Base-by-base conservation (phyloP, 2,797 vertebrate species). In the Eremophila alpestris region DNA sequence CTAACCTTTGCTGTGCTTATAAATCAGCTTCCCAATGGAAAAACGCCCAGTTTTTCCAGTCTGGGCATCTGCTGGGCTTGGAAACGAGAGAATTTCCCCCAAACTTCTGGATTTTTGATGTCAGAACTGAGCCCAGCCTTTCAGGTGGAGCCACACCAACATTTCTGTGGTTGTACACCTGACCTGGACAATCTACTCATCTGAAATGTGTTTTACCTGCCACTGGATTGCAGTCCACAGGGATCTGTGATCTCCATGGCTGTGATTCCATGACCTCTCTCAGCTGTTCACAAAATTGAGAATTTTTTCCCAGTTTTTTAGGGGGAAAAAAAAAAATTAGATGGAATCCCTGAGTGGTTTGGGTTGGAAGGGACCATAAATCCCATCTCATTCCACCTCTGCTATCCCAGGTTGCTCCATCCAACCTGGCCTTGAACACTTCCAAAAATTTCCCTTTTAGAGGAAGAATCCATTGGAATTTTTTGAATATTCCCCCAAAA, bases 151-250 rank as follows among this genome's bases (percentile, higher is more conserved):
- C n/a, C 21, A 13, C 9, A 11, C 2, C 15, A 7, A 0, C 13
- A 2, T 59, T 81, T 59, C 43, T 0, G 0, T 17, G 24, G 7
- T 27, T 34, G 38, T 7, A 5, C 54, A 7, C 45, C 36, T 43
- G 11, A 60, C 11, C 15, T 38, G 41, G 43, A 0, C 30, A 7
- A 2, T 16, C 34, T 48, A 14, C 49, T 64, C 38, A 7, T 5
- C 34, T 51, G 6, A 4, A 51, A 45, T 38, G 2, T 7, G 29
- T 2, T 22, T 63, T 5, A 1, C 26, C 51, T 78, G n/a, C 51
- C 9, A 1, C 4, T 48, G 69, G 81, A 1, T 3, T 67, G 43
- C 21, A 21, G 0, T 18, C 64, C 45, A 16, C 5, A 34, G 15
- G 41, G 62, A 38, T 2, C 6, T 13, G 24, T 15, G 20, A 26